Percentiles rank a stretch among this genome's conserved stretches.
Evolutionary conservation across 2,113 vertebrate genomes (phyloP).

Genomic region (Psilopsiagon aymara): DNA sequence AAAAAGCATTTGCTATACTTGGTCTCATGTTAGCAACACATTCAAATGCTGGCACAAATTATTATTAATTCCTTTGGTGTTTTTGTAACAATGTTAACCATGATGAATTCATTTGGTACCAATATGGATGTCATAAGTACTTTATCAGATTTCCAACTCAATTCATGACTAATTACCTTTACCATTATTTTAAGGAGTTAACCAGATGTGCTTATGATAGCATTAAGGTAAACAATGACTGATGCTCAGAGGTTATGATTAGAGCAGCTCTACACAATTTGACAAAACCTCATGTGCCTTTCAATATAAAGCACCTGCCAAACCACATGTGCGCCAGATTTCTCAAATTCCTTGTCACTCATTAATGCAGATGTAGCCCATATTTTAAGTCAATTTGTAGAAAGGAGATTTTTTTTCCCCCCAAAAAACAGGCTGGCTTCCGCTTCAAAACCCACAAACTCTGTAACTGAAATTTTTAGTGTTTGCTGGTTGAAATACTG

Average conservation of each 20-base stretch:
- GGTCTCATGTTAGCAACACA: constrained; percentile 13
- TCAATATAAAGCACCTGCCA: constrained; percentile 72
- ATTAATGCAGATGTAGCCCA: constrained; percentile 55
- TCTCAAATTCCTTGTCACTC: constrained; percentile 70
- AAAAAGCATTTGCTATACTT: neutral
- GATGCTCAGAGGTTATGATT: constrained; percentile 56
- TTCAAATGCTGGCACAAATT: constrained; percentile 41
- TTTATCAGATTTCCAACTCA: constrained; percentile 66
- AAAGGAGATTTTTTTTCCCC: constrained; percentile 28
- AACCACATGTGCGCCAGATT: constrained; percentile 66
- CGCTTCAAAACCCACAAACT: constrained; percentile 42
- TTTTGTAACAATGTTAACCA: constrained; percentile 49
- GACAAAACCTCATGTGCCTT: constrained; percentile 57
- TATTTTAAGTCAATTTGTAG: constrained; percentile 53
- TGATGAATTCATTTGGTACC: constrained; percentile 69
- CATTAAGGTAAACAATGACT: constrained; percentile 69
- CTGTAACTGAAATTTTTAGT: constrained; percentile 25
- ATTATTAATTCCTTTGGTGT: constrained; percentile 54
- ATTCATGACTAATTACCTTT: constrained; percentile 59
- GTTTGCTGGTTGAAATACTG: constrained; percentile 43
- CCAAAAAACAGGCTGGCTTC: constrained; percentile 37
- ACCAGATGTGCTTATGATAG: constrained; percentile 55
- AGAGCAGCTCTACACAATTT: constrained; percentile 59
- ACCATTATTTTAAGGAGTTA: constrained; percentile 67
- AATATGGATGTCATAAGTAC: constrained; percentile 61